Percentiles rank a stretch among this genome's conserved stretches.
These are phyloP conservation scores for Monopis laevigella DNA, from an alignment of 2,888 invertebrate species.

Conservation along the genomic window DNA sequence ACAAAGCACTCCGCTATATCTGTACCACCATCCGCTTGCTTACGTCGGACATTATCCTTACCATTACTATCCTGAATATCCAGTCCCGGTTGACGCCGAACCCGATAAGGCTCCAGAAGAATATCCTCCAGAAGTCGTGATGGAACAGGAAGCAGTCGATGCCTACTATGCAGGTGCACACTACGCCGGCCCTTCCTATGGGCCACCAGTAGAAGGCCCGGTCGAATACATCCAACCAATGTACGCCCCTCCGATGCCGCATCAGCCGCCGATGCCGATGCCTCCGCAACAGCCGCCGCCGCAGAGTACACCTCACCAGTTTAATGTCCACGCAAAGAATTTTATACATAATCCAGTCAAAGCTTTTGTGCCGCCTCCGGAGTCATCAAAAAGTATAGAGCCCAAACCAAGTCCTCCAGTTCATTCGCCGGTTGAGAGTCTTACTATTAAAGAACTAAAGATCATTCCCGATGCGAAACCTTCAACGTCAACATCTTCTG, in stretches of 20 bases:
- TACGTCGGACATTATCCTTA: constrained; percentile 54
- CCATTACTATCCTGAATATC: constrained; percentile 58
- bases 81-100: constrained; percentile 53
- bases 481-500: too few species aligned
- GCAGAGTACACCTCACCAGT: constrained; percentile 47
- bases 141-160: constrained; percentile 60
- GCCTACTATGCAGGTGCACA: constrained; percentile 54
- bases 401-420: constrained; percentile 29
- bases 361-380: constrained; percentile 27
- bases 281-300: constrained; percentile 35
- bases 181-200: constrained; percentile 43
- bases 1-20: constrained; percentile 62
- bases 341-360: constrained; percentile 50
- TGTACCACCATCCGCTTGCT: constrained; percentile 57
- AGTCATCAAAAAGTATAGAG: constrained; percentile 39
- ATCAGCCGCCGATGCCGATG: constrained; percentile 38
- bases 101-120: constrained; percentile 56
- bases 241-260: constrained; percentile 48
- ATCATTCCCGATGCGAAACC: constrained; percentile 37
- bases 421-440: constrained; percentile 34
- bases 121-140: constrained; percentile 50
- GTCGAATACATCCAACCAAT: constrained; percentile 55
- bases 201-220: constrained; percentile 43
- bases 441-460: constrained; percentile 56
- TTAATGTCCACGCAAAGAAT: constrained; percentile 62